Percentiles rank a stretch among this genome's conserved stretches.
Evolutionary conservation across 2,888 invertebrate genomes (phyloP).

Genomic region (Stegophylla sp.): DNA sequence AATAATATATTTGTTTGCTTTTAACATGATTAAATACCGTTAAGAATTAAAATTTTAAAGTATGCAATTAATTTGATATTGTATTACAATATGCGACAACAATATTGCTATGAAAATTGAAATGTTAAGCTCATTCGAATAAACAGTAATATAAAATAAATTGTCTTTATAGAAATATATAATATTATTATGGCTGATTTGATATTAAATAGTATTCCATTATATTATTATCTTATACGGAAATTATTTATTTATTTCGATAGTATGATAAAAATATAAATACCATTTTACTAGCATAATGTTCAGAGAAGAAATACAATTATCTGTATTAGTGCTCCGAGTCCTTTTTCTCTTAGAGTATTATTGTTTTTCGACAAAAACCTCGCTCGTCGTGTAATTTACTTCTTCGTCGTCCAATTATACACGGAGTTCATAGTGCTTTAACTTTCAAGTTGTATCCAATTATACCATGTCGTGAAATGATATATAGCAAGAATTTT

Average conservation of each 20-base stretch:
- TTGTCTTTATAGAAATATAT: no score
- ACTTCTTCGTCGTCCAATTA: not conserved
- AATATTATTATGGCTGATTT: not conserved
- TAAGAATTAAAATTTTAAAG: no score
- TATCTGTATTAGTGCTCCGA: not conserved
- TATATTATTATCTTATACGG: not conserved
- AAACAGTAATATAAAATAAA: no score
- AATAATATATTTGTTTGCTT: not conserved
- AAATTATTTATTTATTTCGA: slow-evolving; percentile 3
- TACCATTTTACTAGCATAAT: not conserved
- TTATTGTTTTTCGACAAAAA: slow-evolving; percentile 3
- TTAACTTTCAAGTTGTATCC: slow-evolving; percentile 24
- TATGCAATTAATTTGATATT: not conserved
- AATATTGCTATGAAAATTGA: no score
- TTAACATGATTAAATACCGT: no score
- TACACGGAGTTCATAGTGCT: not conserved
- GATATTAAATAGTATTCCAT: not conserved
- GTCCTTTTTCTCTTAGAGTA: not conserved
- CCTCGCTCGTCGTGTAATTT: not conserved
- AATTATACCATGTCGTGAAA: slow-evolving; percentile 19
- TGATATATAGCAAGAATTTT: not conserved
- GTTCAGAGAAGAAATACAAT: slow-evolving; percentile 10
- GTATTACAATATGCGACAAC: no score
- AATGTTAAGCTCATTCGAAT: no score
- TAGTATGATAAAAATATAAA: not conserved